Conservation (phyloP, 1,140 invertebrate species). For the Hycleus phaleratus region DNA sequence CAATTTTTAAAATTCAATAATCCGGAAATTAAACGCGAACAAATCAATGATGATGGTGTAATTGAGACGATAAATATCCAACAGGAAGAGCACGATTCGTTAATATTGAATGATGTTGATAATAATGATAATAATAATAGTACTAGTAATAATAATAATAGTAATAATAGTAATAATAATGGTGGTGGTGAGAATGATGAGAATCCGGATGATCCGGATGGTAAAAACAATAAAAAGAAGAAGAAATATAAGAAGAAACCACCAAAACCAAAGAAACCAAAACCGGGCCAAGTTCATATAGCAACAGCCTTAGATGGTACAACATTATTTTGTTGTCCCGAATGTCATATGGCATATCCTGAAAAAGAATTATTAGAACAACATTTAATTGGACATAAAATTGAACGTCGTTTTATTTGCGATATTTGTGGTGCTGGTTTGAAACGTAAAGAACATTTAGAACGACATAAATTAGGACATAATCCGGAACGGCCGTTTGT, state of each 20-base stretch:
- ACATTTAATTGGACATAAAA: conserved; percentile 67
- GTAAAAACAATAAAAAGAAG: conserved; percentile 57
- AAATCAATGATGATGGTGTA: conserved; percentile 35
- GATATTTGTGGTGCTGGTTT: conserved; percentile 58
- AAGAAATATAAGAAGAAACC: conserved; percentile 74
- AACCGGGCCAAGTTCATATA: conserved; percentile 58
- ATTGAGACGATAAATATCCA: conserved; percentile 26
- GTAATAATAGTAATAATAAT: too few species aligned
- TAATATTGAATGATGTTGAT: conserved; percentile 11
- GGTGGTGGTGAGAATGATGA: conserved; percentile 16
- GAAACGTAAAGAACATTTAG: conserved; percentile 72
- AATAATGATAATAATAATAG: too few species aligned
- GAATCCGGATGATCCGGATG: conserved; percentile 30
- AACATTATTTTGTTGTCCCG: conserved; percentile 66
- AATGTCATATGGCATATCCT: conserved; percentile 71
- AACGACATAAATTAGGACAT: conserved; percentile 69
- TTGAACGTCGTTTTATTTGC: conserved; percentile 59
- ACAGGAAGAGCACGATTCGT: not conserved
- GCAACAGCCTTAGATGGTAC: conserved; percentile 64
- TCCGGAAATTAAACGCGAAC: conserved; percentile 47
- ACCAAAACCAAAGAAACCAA: conserved; percentile 62
- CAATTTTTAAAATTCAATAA: conserved; percentile 54
- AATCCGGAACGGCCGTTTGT: conserved; percentile 71
- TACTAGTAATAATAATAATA: too few species aligned
- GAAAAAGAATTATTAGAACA: conserved; percentile 68